phyloP scores from a whole-genome alignment of 2,888 invertebrate genomes.

The Heteromurus nitidus region DNA sequence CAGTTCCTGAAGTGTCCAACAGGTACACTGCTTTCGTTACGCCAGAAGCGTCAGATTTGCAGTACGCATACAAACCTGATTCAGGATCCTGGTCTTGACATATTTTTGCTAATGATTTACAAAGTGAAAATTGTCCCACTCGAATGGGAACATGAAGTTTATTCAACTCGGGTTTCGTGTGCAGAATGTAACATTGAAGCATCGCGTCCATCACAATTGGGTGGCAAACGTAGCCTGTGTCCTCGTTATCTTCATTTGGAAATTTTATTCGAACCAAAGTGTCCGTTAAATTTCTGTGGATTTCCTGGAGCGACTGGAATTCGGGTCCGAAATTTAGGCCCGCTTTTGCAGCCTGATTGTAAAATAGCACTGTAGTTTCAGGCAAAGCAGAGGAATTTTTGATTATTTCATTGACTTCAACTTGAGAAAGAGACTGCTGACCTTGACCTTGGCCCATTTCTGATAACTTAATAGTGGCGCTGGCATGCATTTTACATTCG shows the following conservation, averaged over 20 bases:
- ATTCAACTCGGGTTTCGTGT: background rate
- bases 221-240: constrained; percentile 13
- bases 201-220: constrained; percentile 33
- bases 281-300: background rate
- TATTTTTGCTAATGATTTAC: background rate
- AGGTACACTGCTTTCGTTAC: background rate
- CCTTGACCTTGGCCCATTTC: no score
- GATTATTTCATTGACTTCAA: no score
- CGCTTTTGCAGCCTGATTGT: no score
- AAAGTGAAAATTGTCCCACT: constrained; percentile 47
- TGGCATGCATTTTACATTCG: no score
- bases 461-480: no score
- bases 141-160: constrained; percentile 51
- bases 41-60: constrained; percentile 6
- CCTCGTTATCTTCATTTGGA: background rate
- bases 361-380: no score
- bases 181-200: constrained; percentile 1
- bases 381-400: no score
- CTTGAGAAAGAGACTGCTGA: no score
- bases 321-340: constrained; percentile 25
- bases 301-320: background rate
- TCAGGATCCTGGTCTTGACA: background rate
- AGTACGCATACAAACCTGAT: background rate
- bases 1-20: background rate
- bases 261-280: background rate